phyloP scores from a whole-genome alignment of 2,888 invertebrate genomes.

The Cynaeus angustus region DNA sequence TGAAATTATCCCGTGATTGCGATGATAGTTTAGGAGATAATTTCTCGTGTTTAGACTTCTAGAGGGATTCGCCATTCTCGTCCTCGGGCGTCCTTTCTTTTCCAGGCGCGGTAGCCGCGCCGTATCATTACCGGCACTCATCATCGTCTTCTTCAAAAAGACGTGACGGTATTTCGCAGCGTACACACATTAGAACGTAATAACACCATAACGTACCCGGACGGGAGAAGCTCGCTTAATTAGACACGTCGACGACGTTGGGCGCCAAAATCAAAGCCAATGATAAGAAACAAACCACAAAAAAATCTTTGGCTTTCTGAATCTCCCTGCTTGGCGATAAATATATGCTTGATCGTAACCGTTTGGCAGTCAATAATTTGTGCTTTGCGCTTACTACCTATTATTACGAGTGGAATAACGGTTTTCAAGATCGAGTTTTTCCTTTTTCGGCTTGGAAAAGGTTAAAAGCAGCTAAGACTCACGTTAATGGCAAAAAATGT shows the following conservation, averaged over 20 bases:
- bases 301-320: background rate
- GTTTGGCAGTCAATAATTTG: slow-evolving; percentile 2
- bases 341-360: background rate
- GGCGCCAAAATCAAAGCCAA: slow-evolving; percentile 22
- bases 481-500: background rate
- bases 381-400: slow-evolving; percentile 8
- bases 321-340: background rate
- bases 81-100: slow-evolving; percentile 53
- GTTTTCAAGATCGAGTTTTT: background rate
- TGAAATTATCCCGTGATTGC: slow-evolving; percentile 59
- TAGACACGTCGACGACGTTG: slow-evolving; percentile 10
- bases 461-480: background rate
- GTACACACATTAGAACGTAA: slow-evolving; percentile 36
- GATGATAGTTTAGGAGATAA: slow-evolving; percentile 42
- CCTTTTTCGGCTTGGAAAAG: background rate
- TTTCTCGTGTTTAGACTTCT: slow-evolving; percentile 18
- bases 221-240: slow-evolving; percentile 12
- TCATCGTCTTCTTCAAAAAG: slow-evolving; percentile 50
- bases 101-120: slow-evolving; percentile 57
- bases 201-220: slow-evolving; percentile 13
- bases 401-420: background rate
- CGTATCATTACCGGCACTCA: slow-evolving; percentile 57
- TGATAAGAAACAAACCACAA: no score
- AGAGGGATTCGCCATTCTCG: slow-evolving; percentile 30
- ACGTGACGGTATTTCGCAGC: slow-evolving; percentile 52